These are phyloP conservation scores for Drosophila diplacantha DNA, from an alignment of 2,888 invertebrate species.

Conservation along the genomic window DNA sequence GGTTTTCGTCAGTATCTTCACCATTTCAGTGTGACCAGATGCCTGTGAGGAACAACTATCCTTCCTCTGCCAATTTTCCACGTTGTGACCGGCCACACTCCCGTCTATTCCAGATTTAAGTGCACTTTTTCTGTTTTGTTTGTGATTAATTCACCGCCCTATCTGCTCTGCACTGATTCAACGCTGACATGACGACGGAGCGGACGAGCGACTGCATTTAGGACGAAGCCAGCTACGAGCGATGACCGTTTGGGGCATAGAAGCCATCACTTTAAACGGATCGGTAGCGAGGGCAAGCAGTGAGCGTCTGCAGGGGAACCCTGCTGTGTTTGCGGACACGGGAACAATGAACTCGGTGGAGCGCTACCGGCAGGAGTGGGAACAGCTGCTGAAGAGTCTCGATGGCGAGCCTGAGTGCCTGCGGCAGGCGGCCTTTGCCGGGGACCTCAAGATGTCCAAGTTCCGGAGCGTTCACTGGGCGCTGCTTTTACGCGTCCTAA, in stretches of 20 bases:
- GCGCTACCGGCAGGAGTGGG: conserved; percentile 76
- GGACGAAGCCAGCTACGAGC: conserved; percentile 35
- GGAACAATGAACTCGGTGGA: conserved; percentile 72
- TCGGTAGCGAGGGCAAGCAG: conserved; percentile 55
- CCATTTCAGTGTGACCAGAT: background rate
- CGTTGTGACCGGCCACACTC: background rate
- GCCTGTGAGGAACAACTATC: accelerated
- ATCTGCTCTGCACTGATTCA: background rate
- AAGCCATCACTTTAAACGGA: conserved; percentile 72
- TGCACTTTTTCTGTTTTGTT: conserved; percentile 15
- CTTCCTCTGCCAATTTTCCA: background rate
- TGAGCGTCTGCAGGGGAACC: conserved; percentile 46
- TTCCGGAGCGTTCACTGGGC: conserved; percentile 80
- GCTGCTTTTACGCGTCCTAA: conserved; percentile 78
- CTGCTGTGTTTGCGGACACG: conserved; percentile 1
- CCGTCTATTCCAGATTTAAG: conserved; percentile 2
- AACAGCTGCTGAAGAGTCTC: conserved; percentile 72
- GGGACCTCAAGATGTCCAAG: conserved; percentile 77
- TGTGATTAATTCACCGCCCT: conserved; percentile 8
- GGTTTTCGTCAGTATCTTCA: too few relatives aligned
- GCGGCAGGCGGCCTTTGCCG: conserved; percentile 77
- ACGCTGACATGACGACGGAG: conserved; percentile 16
- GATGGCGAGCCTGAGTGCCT: conserved; percentile 78
- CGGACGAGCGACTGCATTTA: conserved; percentile 23
- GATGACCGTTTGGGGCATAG: conserved; percentile 72